phyloP scores from a whole-genome alignment of 2,797 vertebrate species.

The Parotocinclus haroldoi region DNA sequence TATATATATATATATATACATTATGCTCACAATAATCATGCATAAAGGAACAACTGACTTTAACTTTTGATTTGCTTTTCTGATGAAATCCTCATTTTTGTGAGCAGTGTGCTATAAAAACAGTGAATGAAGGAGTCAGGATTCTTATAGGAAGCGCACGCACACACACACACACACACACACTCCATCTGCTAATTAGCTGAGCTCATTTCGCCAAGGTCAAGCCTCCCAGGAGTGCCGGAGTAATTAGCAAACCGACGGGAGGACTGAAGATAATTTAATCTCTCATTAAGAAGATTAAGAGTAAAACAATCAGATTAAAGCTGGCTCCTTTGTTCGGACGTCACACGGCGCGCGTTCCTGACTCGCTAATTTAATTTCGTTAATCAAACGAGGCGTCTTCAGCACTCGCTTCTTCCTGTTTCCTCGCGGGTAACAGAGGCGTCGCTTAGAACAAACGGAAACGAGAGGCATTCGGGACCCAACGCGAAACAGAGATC shows the following conservation, averaged over 20 bases:
- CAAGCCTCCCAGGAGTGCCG: neutral
- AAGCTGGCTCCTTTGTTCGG: neutral
- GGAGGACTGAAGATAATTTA: neutral
- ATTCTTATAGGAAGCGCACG: constrained; percentile 5
- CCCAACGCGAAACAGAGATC: too few relatives aligned
- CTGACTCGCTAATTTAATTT: neutral
- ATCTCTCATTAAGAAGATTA: constrained; percentile 11
- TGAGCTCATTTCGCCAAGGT: constrained; percentile 1
- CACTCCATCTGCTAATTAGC: constrained; percentile 19
- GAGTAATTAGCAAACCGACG: neutral
- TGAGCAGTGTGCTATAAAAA: too few relatives aligned
- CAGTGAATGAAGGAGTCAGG: too few relatives aligned
- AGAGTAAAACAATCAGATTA: constrained; percentile 1
- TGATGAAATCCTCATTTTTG: too few relatives aligned
- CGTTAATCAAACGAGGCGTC: neutral
- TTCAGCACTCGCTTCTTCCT: neutral
- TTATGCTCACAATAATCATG: too few relatives aligned
- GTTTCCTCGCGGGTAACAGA: neutral
- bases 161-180: constrained; percentile 21
- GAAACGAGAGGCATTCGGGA: too few relatives aligned
- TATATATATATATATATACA: too few relatives aligned
- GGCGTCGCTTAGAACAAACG: too few relatives aligned
- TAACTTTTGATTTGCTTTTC: too few relatives aligned
- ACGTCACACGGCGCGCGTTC: neutral
- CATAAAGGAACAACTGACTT: too few relatives aligned